These are phyloP conservation scores for Disparrhopalites patrizii DNA, from an alignment of 2,888 invertebrate species.

Conservation along the genomic window DNA sequence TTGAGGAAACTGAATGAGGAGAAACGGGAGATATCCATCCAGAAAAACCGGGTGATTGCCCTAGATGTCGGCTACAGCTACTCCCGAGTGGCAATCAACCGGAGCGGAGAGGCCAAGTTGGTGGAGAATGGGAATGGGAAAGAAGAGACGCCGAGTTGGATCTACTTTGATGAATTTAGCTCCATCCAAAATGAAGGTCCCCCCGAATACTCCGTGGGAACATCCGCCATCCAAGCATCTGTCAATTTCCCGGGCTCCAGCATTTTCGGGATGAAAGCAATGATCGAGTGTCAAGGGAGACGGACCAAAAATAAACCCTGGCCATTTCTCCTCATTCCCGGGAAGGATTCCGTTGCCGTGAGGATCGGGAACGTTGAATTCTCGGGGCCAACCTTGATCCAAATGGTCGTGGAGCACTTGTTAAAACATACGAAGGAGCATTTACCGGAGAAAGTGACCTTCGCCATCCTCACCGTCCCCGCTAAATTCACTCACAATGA, in stretches of 20 bases:
- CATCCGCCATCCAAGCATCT: neutral
- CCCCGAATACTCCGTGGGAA: neutral
- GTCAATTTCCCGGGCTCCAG: neutral
- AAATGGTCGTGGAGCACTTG: neutral
- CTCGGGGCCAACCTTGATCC: neutral
- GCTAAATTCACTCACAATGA: neutral
- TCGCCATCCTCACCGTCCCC: neutral
- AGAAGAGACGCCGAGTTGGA: neutral
- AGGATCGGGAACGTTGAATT: neutral
- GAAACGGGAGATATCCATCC: neutral
- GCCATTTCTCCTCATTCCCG: neutral
- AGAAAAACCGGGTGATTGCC: neutral
- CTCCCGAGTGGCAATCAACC: neutral
- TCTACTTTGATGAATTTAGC: neutral
- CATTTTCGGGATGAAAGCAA: neutral
- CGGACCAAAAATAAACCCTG: neutral
- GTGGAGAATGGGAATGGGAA: neutral
- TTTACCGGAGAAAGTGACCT: neutral
- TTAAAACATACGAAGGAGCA: neutral
- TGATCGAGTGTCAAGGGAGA: neutral
- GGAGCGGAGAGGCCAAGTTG: neutral
- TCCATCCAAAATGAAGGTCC: neutral
- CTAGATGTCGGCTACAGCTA: neutral
- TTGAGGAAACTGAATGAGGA: neutral
- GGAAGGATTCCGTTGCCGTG: neutral